Percentiles rank a stretch among this genome's conserved stretches.
Conservation (phyloP, 2,113 vertebrate genomes). For the Pelobates fuscus region DNA sequence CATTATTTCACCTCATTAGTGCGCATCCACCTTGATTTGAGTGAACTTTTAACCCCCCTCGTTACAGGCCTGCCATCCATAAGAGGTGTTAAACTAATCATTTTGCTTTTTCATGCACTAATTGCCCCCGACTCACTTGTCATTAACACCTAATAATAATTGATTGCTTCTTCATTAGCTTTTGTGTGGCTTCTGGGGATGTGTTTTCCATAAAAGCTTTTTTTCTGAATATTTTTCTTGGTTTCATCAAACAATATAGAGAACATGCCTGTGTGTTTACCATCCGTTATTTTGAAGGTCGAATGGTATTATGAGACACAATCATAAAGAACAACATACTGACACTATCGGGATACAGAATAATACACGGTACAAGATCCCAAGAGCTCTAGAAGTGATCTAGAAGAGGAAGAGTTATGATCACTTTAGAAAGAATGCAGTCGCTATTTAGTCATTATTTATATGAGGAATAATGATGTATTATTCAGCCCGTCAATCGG, state of each 20-base stretch:
- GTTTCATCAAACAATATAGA: background rate
- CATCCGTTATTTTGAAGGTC: too few relatives aligned
- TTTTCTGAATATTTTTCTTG: background rate
- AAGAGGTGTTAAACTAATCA: slow-evolving; percentile 3
- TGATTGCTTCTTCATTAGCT: background rate
- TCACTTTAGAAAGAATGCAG: too few relatives aligned
- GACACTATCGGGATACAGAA: too few relatives aligned
- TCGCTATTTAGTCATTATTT: too few relatives aligned
- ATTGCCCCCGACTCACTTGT: background rate
- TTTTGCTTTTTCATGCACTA: background rate
- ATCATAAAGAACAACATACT: too few relatives aligned
- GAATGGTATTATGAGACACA: too few relatives aligned
- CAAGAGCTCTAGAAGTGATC: too few relatives aligned
- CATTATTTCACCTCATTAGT: slow-evolving; percentile 35
- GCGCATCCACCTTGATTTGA: background rate
- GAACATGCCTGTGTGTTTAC: too few relatives aligned
- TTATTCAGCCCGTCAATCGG: too few relatives aligned
- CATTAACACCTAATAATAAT: background rate
- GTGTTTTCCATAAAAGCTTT: background rate
- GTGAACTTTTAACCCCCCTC: slow-evolving; percentile 19
- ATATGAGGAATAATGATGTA: too few relatives aligned
- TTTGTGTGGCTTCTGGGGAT: background rate
- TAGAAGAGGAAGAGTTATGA: too few relatives aligned
- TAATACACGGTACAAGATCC: too few relatives aligned
- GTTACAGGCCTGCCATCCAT: background rate